Conservation (phyloP, 2,113 vertebrate genomes). For the Pipra filicauda region DNA sequence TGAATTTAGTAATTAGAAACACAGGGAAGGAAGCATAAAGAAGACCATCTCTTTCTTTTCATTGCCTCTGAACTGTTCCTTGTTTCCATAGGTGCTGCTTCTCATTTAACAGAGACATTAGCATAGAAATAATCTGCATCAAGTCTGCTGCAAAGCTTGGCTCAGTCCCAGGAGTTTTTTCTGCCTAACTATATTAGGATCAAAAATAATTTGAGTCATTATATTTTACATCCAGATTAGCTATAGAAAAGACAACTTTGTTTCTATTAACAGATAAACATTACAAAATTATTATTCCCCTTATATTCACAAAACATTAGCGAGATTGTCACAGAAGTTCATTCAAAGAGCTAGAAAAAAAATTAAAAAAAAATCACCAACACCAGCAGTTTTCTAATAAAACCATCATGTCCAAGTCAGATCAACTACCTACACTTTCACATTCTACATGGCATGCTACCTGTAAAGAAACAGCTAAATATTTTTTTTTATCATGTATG, state of each 20-base stretch:
- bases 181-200: conserved; percentile 8
- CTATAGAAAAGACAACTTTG: not conserved
- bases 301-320: not conserved
- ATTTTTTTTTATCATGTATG: not conserved
- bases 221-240: not conserved
- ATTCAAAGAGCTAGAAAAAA: not conserved
- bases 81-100: conserved; percentile 41
- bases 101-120: conserved; percentile 59
- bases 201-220: conserved; percentile 28
- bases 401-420: conserved; percentile 12
- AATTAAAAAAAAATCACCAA: not conserved
- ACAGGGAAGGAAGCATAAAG: not conserved
- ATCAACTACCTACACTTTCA: conserved; percentile 24
- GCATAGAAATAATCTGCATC: conserved; percentile 31
- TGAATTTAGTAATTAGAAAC: not conserved
- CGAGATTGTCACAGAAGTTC: not conserved
- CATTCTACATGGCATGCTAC: not conserved
- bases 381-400: not conserved
- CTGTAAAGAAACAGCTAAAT: conserved; percentile 19
- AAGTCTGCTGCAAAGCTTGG: not conserved
- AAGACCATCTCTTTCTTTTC: not conserved
- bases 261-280: not conserved
- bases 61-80: not conserved
- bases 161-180: conserved; percentile 24
- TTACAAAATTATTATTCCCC: not conserved